Base-by-base conservation (phyloP, 1,140 invertebrate genomes). In the Psix sp. region DNA sequence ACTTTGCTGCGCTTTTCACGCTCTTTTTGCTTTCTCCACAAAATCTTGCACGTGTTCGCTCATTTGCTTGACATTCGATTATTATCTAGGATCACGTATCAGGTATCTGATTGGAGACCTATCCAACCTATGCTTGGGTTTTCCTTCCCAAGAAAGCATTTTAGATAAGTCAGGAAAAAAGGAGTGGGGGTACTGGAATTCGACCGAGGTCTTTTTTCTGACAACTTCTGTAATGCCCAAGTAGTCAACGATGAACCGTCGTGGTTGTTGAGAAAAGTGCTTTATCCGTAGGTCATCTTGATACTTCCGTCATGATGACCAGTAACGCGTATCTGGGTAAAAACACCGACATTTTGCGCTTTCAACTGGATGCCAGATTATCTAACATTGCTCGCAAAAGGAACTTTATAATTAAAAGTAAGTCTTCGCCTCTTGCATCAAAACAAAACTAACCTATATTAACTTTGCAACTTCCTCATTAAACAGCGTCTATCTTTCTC, bases 171-270 rank as follows among this genome's bases (percentile, higher is more conserved):
- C 10, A 21, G 10, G 0, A 45, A 56, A 56, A 21, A 31, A 9
- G 39, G 43, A 39, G 52, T 24, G 52, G 49, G 48, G 49, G 15
- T 21, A 7, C 10, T 40, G 36, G 49, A 52, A 52, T 52, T 40
- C 36, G 36, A 21, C 10, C 26, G 39, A 43, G 7, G 39, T 17
- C 39, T 39, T 56, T 56, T 56, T 35, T 56, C 33, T 18, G 11
- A 10, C 6, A 11, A 17, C 16, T 36, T 33, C 36, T 36, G 26
- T 15, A 11, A 21, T 13, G 26, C 52, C 5, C 6, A 21, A n/a
- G 17, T 29, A 52, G 39, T 56, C 52, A 13, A 10, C 14, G 11
- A 43, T 35, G 45, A 48, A 21, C 16, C 29, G 20, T 33, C 43
- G 45, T 33, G 26, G 18, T 17, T n/a, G 38, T 18, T 14, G n/a